A percentile compares a stretch with the other conserved stretches of the same genome.
Conservation (phyloP, 2,113 vertebrate species). For the Tachysurus vachellii region DNA sequence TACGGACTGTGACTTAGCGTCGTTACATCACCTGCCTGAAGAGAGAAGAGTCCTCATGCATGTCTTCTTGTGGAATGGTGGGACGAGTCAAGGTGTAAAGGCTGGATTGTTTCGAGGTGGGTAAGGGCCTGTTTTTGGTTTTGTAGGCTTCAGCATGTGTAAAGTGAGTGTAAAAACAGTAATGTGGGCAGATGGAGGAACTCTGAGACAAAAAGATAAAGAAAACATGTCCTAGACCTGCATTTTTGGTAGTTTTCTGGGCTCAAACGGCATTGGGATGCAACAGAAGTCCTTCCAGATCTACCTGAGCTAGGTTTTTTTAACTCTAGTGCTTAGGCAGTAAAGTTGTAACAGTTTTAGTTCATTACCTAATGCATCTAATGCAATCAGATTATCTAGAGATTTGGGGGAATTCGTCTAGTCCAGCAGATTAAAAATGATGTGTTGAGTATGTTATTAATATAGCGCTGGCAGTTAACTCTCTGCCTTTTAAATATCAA, state of each 20-base stretch:
- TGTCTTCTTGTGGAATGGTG: neutral
- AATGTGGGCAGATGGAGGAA: neutral
- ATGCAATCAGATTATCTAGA: neutral
- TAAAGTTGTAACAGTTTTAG: neutral
- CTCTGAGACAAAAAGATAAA: neutral
- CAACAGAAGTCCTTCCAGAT: neutral
- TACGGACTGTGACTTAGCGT: neutral
- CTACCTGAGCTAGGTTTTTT: neutral
- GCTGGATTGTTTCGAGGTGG: neutral
- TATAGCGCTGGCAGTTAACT: neutral
- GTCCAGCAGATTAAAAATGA: neutral
- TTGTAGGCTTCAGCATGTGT: neutral
- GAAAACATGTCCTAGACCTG: neutral
- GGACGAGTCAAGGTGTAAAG: neutral
- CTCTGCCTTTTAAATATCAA: neutral
- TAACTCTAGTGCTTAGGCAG: neutral
- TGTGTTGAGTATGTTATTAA: neutral
- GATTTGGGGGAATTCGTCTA: neutral
- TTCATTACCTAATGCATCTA: neutral
- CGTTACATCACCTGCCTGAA: neutral
- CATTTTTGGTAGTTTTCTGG: neutral
- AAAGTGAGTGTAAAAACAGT: neutral
- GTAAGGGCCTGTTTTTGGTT: neutral
- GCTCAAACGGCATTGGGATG: neutral
- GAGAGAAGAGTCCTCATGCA: neutral